Percentiles rank a stretch among this genome's conserved stretches.
These are phyloP conservation scores for Phymorhynchus buccinoides DNA, from an alignment of 1,140 invertebrate genomes.

Conservation along the genomic window DNA sequence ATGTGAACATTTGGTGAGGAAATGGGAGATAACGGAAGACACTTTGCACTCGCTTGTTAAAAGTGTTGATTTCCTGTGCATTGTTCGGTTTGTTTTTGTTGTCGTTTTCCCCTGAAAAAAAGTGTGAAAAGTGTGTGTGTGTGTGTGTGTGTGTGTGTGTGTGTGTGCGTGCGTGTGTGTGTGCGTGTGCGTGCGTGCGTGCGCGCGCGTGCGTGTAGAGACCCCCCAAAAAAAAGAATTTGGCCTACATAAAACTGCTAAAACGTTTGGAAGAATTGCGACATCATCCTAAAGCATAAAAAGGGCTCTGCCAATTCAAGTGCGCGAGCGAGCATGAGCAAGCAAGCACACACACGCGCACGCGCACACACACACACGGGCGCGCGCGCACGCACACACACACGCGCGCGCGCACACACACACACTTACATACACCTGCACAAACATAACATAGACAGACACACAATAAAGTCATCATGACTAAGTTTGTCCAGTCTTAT, in stretches of 20 bases:
- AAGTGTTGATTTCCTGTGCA: neutral
- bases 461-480: no score
- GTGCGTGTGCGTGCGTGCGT: constrained; percentile 1
- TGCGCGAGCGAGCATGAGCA: no score
- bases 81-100: neutral
- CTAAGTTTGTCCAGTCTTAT: no score
- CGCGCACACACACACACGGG: neutral
- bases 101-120: no score
- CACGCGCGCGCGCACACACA: constrained; percentile 15
- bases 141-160: constrained; percentile 7
- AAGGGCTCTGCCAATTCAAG: no score
- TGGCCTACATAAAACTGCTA: no score
- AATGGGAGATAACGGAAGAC: neutral
- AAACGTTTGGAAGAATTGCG: no score
- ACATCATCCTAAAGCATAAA: no score
- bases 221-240: no score
- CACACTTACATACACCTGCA: neutral
- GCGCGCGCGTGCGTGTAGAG: neutral
- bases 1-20: no score
- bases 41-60: no score
- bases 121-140: neutral
- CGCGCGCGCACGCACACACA: neutral
- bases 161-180: neutral
- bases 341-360: no score
- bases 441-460: neutral